Evolutionary conservation across 1,140 invertebrate genomes (phyloP).

Genomic region (Papilio aristodemus): DNA sequence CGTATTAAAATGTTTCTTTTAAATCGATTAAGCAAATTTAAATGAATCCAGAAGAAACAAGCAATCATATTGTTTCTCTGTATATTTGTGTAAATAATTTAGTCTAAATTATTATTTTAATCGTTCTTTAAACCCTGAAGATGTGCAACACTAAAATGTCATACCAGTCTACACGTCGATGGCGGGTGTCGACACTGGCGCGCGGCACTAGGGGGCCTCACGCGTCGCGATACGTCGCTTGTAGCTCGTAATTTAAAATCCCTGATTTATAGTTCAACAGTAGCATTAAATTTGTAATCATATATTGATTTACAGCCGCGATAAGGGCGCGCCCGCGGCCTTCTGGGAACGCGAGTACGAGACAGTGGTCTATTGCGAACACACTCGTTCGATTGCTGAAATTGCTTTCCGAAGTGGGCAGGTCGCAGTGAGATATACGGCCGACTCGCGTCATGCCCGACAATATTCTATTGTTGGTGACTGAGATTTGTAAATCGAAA

Average conservation of each 20-base stretch:
- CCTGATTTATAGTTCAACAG: constrained; percentile 77
- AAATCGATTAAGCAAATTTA: too few relatives aligned
- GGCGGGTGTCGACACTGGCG: constrained; percentile 67
- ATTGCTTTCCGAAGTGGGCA: constrained; percentile 58
- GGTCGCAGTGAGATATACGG: constrained; percentile 33
- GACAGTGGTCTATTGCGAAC: constrained; percentile 54
- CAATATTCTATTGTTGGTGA: constrained; percentile 34
- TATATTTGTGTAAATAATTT: too few relatives aligned
- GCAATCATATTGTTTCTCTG: too few relatives aligned
- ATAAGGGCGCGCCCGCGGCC: constrained; percentile 70
- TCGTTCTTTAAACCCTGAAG: constrained; percentile 30
- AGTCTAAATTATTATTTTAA: background rate
- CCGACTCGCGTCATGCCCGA: constrained; percentile 11
- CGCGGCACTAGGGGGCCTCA: constrained; percentile 75
- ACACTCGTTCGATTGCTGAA: constrained; percentile 56
- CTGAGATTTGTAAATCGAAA: constrained; percentile 29
- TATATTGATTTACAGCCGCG: constrained; percentile 79
- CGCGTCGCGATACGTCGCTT: constrained; percentile 69
- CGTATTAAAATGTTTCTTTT: too few relatives aligned
- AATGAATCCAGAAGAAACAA: too few relatives aligned
- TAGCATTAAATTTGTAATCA: constrained; percentile 81
- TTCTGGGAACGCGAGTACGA: constrained; percentile 57
- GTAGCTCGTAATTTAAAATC: constrained; percentile 77
- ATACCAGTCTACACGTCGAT: constrained; percentile 38
- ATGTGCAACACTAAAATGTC: constrained; percentile 39